A percentile compares a stretch with the other conserved stretches of the same genome.
Evolutionary conservation across 2,888 invertebrate genomes (phyloP).

Genomic region (Melipona bicolor): DNA sequence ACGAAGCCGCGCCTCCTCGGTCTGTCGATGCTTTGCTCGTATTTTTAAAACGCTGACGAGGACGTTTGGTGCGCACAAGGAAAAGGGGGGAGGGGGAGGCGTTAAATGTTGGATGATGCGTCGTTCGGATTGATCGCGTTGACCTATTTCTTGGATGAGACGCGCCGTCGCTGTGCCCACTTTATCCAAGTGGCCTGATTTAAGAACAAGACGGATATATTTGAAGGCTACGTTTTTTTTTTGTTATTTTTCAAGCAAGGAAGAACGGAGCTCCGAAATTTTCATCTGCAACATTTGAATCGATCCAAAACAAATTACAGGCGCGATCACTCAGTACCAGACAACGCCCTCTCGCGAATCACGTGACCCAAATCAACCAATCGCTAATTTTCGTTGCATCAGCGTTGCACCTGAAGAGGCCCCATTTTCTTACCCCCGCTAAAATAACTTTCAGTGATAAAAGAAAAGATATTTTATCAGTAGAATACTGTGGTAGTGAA

Average conservation of each 20-base stretch:
- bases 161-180: background rate
- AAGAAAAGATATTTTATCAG: no score
- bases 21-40: conserved; percentile 1
- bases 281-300: background rate
- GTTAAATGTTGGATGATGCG: background rate
- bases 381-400: no score
- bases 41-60: conserved; percentile 37
- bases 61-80: background rate
- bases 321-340: no score
- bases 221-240: background rate
- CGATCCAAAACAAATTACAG: no score
- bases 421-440: no score
- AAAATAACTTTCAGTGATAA: no score
- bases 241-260: no score
- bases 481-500: no score
- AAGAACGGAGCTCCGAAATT: background rate
- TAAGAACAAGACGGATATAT: background rate
- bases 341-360: no score
- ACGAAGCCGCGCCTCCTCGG: conserved; percentile 24
- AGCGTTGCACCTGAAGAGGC: no score
- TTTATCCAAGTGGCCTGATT: conserved; percentile 5
- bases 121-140: conserved; percentile 3
- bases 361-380: no score
- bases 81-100: background rate
- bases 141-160: background rate